Conservation (phyloP, 2,113 vertebrate species). For the Probosciger aterrimus region DNA sequence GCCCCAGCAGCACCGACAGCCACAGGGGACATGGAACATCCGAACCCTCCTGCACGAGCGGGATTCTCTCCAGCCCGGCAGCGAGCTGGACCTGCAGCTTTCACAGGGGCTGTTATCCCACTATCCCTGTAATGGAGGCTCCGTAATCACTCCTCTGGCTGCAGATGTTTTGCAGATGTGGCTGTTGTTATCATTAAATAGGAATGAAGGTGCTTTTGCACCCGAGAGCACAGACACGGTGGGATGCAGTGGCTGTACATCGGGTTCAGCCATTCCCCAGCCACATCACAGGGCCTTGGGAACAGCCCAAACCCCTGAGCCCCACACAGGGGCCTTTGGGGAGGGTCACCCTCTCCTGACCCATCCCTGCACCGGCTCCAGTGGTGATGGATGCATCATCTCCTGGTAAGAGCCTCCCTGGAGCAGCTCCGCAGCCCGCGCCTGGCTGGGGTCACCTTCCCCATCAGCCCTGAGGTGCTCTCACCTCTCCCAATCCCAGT, state of each 20-base stretch:
- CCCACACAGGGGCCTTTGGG: not conserved
- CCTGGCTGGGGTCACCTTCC: not conserved
- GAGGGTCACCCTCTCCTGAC: not conserved
- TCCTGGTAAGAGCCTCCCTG: rapidly evolving
- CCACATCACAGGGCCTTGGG: rapidly evolving
- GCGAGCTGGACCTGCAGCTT: rapidly evolving
- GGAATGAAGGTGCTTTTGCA: not conserved
- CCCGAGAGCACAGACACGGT: rapidly evolving
- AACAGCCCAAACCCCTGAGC: not conserved
- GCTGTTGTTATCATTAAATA: not conserved
- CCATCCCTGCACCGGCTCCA: not conserved
- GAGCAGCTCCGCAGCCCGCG: rapidly evolving
- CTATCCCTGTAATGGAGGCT: not conserved
- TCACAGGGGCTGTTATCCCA: rapidly evolving
- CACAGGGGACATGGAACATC: rapidly evolving
- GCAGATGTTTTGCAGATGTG: not conserved
- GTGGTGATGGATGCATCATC: rapidly evolving
- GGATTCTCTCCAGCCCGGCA: rapidly evolving
- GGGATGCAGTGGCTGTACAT: not conserved
- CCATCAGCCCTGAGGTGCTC: not conserved
- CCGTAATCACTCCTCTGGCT: rapidly evolving
- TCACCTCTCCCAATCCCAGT: rapidly evolving
- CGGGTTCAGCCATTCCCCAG: rapidly evolving
- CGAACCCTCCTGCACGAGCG: rapidly evolving
- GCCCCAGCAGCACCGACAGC: not conserved